Conservation (phyloP, 2,797 vertebrate genomes). For the Podarcis siculus region DNA sequence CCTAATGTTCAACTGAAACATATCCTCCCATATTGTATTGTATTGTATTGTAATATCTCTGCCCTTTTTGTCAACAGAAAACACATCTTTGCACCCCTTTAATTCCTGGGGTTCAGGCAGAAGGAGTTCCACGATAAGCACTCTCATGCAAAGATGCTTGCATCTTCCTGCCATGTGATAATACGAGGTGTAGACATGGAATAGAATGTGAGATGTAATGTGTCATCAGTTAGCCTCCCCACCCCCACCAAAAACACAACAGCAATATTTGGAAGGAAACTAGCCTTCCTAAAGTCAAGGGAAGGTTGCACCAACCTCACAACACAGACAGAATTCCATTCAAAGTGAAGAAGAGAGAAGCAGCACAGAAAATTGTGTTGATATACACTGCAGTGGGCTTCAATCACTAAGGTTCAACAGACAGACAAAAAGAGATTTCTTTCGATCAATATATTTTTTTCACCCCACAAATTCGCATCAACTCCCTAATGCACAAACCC, state of each 20-base stretch:
- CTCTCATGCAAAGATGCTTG: not conserved
- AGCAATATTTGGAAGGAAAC: not conserved
- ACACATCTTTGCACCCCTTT: not conserved
- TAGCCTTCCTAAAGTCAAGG: not conserved
- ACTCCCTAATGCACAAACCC: not conserved
- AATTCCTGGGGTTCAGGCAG: not conserved
- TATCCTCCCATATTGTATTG: too few species aligned
- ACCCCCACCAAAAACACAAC: too few species aligned
- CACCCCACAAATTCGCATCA: not conserved
- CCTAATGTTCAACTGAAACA: too few species aligned
- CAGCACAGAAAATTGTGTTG: not conserved
- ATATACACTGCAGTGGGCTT: not conserved
- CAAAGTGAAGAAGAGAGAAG: not conserved
- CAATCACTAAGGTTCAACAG: not conserved
- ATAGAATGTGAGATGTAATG: not conserved
- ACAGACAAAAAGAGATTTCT: not conserved
- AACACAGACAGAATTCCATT: not conserved
- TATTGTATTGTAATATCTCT: too few species aligned
- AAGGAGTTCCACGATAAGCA: not conserved
- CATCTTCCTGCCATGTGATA: not conserved
- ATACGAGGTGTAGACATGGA: not conserved
- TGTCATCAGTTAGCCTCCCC: not conserved
- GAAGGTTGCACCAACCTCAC: not conserved
- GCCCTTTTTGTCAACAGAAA: not conserved
- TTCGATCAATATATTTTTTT: constrained; percentile 8